Base-by-base conservation (phyloP, 2,888 invertebrate genomes). In the Harpalus rufipes region DNA sequence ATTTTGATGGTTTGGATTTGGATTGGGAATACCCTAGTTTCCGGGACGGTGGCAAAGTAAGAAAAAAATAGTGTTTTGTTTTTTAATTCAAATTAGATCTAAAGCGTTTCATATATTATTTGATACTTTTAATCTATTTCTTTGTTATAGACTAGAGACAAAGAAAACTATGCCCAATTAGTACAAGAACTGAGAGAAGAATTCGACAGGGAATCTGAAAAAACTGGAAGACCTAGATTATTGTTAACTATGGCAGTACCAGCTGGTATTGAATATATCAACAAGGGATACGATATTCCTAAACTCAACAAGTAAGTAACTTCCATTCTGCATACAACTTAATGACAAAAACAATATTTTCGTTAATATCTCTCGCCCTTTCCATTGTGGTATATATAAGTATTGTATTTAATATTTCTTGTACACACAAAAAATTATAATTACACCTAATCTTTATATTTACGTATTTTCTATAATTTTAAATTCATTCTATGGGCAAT, bases 221-320 rank as follows among this genome's bases (percentile, higher is more conserved):
- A 97, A 91, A 96, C 97, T 3, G 97, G 97, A 86, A 94, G 96
- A 88, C 92, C 96, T 0, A 90, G 95, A 86, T 93, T 98, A 44
- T 92, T 98, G 80, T 92, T 98, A 16, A 97, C 98, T 6, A 97
- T 98, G 95, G 98, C 98, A 10, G 97, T 98, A 41, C 98, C 98
- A 0, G 98, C 98, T 1, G 98, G 98, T 21, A 96, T 97, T 87
- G 97, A 98, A 90, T 97, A 97, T 89, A 96, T 98, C 87, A 96
- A 97, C 89, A 97, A 97, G 90, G 98, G 98, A 86, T 98, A 97
- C 90, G 98, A 98, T 88, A 94, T 98, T 84, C 95, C 96, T 86
- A 95, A 95, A 88, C 91, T 98, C 84, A 96, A 97, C 90, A 95
- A 95, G 94, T 96, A 89, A 92, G 93, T 91, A 16, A n/a, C 7